phyloP scores from a whole-genome alignment of 2,888 invertebrate species.

The Zhuqinia jingwanae region DNA sequence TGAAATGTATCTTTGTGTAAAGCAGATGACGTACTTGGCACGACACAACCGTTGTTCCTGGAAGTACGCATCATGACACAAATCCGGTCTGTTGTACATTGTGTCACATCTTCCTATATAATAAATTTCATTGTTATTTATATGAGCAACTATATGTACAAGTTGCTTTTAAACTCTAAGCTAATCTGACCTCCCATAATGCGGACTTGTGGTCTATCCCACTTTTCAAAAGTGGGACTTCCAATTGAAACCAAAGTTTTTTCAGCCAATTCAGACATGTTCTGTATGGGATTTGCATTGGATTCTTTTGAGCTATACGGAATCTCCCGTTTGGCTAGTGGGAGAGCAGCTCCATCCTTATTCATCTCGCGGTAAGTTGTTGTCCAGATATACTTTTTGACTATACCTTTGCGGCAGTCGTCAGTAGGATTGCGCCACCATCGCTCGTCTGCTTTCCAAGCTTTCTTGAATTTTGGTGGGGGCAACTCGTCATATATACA shows the following conservation, averaged over 20 bases:
- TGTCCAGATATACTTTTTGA: constrained; percentile 76
- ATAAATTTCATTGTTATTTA: too few species aligned
- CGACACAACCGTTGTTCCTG: constrained; percentile 77
- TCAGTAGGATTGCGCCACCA: constrained; percentile 67
- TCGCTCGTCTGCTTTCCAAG: constrained; percentile 69
- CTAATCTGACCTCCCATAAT: too few species aligned
- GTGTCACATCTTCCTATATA: constrained; percentile 77
- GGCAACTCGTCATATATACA: constrained; percentile 67
- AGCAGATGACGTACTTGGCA: constrained; percentile 69
- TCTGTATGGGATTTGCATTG: constrained; percentile 55
- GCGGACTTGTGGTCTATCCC: constrained; percentile 77
- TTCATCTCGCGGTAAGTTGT: constrained; percentile 78
- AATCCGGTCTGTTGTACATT: constrained; percentile 75
- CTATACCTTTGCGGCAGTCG: constrained; percentile 74
- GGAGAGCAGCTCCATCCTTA: constrained; percentile 78
- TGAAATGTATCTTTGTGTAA: neutral
- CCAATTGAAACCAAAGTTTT: constrained; percentile 56
- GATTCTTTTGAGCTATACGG: constrained; percentile 71
- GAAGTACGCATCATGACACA: constrained; percentile 76
- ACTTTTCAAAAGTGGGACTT: constrained; percentile 71
- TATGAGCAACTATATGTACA: too few species aligned
- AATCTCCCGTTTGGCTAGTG: constrained; percentile 64
- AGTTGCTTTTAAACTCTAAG: too few species aligned
- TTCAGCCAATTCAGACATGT: constrained; percentile 58
- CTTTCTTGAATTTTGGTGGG: constrained; percentile 32